A percentile compares a stretch with the other conserved stretches of the same genome.
phyloP scores from a whole-genome alignment of 2,888 invertebrate genomes.

The Cataglyphis altisquamis region DNA sequence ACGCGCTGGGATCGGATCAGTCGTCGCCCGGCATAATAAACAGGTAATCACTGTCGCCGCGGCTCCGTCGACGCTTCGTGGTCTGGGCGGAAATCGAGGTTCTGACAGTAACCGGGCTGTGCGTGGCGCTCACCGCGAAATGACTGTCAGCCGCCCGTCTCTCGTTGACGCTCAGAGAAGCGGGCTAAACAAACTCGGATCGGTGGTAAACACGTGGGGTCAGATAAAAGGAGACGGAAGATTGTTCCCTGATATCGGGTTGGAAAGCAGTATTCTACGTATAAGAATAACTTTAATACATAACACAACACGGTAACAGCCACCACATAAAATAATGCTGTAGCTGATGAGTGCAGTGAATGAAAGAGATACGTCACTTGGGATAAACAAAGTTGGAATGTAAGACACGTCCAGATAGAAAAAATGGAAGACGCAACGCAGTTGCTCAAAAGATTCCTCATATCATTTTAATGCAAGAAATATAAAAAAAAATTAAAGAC shows the following conservation, averaged over 20 bases:
- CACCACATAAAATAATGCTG: background rate
- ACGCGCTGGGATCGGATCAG: constrained; percentile 72
- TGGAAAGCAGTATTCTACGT: background rate
- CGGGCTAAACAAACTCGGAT: constrained; percentile 54
- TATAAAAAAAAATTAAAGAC: background rate
- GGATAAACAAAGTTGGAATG: background rate
- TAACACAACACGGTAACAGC: background rate
- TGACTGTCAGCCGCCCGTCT: constrained; percentile 52
- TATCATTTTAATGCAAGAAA: background rate
- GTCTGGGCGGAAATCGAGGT: constrained; percentile 56
- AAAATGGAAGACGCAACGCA: background rate
- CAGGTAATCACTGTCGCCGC: constrained; percentile 74
- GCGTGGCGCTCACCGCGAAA: constrained; percentile 59
- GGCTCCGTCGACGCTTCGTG: constrained; percentile 68
- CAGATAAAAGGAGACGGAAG: constrained; percentile 2
- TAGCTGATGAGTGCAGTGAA: background rate
- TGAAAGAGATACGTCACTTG: background rate
- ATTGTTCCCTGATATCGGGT: background rate
- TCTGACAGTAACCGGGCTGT: constrained; percentile 45
- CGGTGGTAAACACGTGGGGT: constrained; percentile 35
- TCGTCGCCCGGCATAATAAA: constrained; percentile 74
- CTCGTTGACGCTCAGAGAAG: constrained; percentile 64
- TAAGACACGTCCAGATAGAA: background rate
- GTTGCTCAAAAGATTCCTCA: background rate
- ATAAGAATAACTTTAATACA: background rate